A percentile compares a stretch with the other conserved stretches of the same genome.
Evolutionary conservation across 2,888 invertebrate genomes (phyloP).

Genomic region (Eurytoma adleriae): DNA sequence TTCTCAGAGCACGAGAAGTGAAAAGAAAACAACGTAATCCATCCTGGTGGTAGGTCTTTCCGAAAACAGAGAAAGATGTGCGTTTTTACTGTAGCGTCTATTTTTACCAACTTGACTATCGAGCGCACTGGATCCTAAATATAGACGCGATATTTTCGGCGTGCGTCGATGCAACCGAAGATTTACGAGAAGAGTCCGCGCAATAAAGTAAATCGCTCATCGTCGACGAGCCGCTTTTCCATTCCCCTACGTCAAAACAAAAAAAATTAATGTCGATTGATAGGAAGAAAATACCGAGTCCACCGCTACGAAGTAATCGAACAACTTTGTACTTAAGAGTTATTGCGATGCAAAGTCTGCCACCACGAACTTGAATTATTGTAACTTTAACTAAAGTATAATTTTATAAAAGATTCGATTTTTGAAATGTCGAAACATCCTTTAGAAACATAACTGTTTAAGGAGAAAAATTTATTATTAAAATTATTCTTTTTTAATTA

Average conservation of each 20-base stretch:
- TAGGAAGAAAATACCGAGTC: too few relatives aligned
- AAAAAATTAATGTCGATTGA: too few relatives aligned
- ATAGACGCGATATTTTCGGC: slow-evolving; percentile 32
- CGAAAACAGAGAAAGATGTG: slow-evolving; percentile 21
- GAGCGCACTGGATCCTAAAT: slow-evolving; percentile 21
- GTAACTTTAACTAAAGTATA: neutral
- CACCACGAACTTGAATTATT: neutral
- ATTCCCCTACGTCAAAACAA: neutral
- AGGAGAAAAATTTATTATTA: neutral
- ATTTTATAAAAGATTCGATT: neutral
- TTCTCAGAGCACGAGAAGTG: neutral
- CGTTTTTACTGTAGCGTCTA: slow-evolving; percentile 36
- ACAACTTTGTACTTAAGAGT: slow-evolving; percentile 17
- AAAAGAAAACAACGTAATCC: slow-evolving; percentile 39
- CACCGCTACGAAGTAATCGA: too few relatives aligned
- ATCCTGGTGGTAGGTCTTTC: slow-evolving; percentile 41
- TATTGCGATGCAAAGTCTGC: neutral
- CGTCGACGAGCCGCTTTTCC: slow-evolving; percentile 11
- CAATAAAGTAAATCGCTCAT: neutral
- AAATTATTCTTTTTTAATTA: neutral
- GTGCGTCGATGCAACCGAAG: neutral
- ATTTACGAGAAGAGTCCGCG: neutral
- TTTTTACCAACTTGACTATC: slow-evolving; percentile 46
- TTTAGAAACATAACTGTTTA: too few relatives aligned
- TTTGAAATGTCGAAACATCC: neutral